These are phyloP conservation scores for Hypsopygia costalis DNA, from an alignment of 2,888 invertebrate species.

Conservation along the genomic window DNA sequence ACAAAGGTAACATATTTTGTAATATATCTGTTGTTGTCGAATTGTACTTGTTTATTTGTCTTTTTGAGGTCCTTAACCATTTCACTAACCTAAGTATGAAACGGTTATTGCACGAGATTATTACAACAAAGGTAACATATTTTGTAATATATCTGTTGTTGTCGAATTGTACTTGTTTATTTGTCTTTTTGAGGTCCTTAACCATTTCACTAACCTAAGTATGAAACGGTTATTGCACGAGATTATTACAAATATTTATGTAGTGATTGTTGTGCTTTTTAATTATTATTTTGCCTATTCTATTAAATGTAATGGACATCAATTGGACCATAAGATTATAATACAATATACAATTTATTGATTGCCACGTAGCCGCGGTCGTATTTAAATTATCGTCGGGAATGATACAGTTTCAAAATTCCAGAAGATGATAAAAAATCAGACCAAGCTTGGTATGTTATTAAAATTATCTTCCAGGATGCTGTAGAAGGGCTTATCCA, in stretches of 20 bases:
- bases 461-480: constrained; percentile 66
- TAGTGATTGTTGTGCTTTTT: constrained; percentile 45
- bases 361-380: too few species aligned
- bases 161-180: neutral
- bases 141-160: neutral
- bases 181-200: neutral
- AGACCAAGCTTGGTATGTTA: constrained; percentile 58
- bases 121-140: constrained; percentile 51
- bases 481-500: constrained; percentile 56
- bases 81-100: constrained; percentile 2
- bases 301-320: constrained; percentile 9
- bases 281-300: constrained; percentile 17
- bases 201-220: constrained; percentile 1
- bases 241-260: constrained; percentile 11
- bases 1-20: constrained; percentile 49
- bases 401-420: neutral
- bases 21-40: neutral
- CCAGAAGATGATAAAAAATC: constrained; percentile 8
- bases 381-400: too few species aligned
- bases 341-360: neutral
- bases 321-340: constrained; percentile 10
- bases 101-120: constrained; percentile 16
- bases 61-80: neutral
- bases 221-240: constrained; percentile 16
- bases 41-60: neutral